Base-by-base conservation (phyloP, 2,797 vertebrate genomes). In the Psittacula derbiana region DNA sequence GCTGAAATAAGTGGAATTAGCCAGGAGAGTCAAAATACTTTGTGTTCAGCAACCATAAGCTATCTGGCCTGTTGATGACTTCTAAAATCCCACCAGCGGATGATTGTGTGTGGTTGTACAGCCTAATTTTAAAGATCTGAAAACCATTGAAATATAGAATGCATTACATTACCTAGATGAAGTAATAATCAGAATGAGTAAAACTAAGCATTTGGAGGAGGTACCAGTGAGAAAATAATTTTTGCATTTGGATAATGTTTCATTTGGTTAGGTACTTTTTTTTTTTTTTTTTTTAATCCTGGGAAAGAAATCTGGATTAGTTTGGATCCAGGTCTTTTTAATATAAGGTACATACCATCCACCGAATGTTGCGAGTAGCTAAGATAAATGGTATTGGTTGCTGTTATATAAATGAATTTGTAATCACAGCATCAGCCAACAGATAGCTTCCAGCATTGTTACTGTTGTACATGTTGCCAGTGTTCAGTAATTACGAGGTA, bases 1-100 rank as follows among this genome's bases (percentile, higher is more conserved):
- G 64, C 80, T 92, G 80, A 93, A 92, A 83, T 91, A 91, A 96
- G 76, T 92, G 73, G 73, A 94, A 92, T 95, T 95, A 95, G 55
- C 50, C 73, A 93, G 72, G 38, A 95, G 62, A 94, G 90, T 94
- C 76, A 95, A 93, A 97, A 88, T 82, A 81, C 40, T 64, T 92
- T 85, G 82, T 92, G 80, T 93, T 95, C 85, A 90, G 70, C 64
- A 81, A n/a, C 75, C 76, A 69, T 76, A 86, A 95, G 57, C 53
- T 93, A 36, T 86, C 73, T 88, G 62, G n/a, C 61, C 82, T 92
- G 62, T 71, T 86, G 80, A 81, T 81, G 80, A 46, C 47, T 86
- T 76, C 65, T 80, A 27, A 95, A 95, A 85, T 91, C 76, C 76
- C 40, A 88, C 38, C 80, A 50, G 70, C 2, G 8, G 38, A 55